These are phyloP conservation scores for Aphelenchoides besseyi DNA, from an alignment of 1,140 invertebrate genomes.

Conservation along the genomic window DNA sequence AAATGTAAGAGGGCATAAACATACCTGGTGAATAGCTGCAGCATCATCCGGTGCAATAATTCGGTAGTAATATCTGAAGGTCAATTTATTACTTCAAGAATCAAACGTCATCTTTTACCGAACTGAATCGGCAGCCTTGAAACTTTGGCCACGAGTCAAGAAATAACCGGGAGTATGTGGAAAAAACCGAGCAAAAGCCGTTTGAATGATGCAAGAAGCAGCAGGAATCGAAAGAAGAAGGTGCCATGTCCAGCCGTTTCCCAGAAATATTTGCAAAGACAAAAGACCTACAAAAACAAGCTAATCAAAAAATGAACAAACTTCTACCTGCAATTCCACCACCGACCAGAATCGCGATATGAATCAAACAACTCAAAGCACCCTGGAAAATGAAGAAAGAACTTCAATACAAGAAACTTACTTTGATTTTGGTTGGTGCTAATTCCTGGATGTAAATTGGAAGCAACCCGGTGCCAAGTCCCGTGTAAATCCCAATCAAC, in stretches of 20 bases:
- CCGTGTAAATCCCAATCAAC: conserved; percentile 30
- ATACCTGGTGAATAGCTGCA: conserved; percentile 20
- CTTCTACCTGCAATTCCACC: conserved; percentile 19
- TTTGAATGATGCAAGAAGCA: conserved; percentile 16
- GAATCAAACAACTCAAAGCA: conserved; percentile 29
- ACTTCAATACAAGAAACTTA: background rate
- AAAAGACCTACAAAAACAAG: too few relatives aligned
- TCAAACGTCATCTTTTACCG: conserved; percentile 2
- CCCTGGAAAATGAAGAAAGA: conserved; percentile 21
- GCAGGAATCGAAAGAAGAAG: conserved; percentile 25
- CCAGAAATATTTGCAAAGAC: conserved; percentile 23
- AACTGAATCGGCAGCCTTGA: conserved; percentile 27
- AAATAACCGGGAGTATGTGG: conserved; percentile 28
- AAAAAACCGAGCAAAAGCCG: conserved; percentile 5
- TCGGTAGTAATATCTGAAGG: conserved; percentile 39
- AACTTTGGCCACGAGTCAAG: conserved; percentile 17
- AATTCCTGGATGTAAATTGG: conserved; percentile 33
- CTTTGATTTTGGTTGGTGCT: conserved; percentile 32
- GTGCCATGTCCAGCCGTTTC: conserved; percentile 13
- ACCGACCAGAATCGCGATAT: conserved; percentile 31
- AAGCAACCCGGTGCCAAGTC: conserved; percentile 19
- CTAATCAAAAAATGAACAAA: too few relatives aligned
- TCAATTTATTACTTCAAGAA: background rate
- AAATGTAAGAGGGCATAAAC: background rate
- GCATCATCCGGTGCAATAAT: conserved; percentile 32